These are phyloP conservation scores for Caenorhabditis wallacei DNA, from an alignment of 2,888 invertebrate species.

Conservation along the genomic window DNA sequence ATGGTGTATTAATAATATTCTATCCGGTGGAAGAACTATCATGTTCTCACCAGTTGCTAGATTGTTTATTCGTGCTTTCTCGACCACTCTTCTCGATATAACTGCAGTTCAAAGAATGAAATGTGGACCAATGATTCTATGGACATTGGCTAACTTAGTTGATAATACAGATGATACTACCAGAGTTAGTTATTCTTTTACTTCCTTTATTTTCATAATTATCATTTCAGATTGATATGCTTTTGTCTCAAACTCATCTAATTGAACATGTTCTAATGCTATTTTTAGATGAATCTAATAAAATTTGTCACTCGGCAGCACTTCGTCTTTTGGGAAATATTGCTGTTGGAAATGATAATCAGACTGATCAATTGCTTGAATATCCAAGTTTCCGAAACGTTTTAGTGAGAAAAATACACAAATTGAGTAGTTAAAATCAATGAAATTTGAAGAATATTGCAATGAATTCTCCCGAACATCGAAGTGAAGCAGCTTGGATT, in stretches of 20 bases:
- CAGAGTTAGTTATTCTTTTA: slow-evolving; percentile 12
- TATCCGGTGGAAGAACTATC: slow-evolving; percentile 56
- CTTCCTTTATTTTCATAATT: background rate
- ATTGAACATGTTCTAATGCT: slow-evolving; percentile 22
- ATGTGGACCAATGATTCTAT: slow-evolving; percentile 52
- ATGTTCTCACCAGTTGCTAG: slow-evolving; percentile 39
- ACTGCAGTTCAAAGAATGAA: slow-evolving; percentile 2
- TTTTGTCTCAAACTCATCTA: slow-evolving; percentile 25
- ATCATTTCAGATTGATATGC: slow-evolving; percentile 50
- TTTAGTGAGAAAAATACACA: slow-evolving; percentile 14
- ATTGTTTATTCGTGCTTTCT: slow-evolving; percentile 33
- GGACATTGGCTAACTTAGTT: slow-evolving; percentile 66
- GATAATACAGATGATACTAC: slow-evolving; percentile 61
- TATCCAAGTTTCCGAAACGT: slow-evolving; percentile 44
- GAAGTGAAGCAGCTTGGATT: slow-evolving; percentile 69
- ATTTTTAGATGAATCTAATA: slow-evolving; percentile 28
- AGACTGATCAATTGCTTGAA: slow-evolving; percentile 57
- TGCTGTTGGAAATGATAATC: slow-evolving; percentile 66
- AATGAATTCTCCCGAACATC: slow-evolving; percentile 41
- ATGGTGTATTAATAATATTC: slow-evolving; percentile 68
- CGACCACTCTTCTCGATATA: slow-evolving; percentile 19
- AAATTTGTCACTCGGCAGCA: slow-evolving; percentile 37
- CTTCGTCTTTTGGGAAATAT: slow-evolving; percentile 72
- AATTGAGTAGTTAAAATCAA: background rate
- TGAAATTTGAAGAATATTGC: slow-evolving; percentile 9